Base-by-base conservation (phyloP, 2,113 vertebrate genomes). In the Sinosuthora webbiana region DNA sequence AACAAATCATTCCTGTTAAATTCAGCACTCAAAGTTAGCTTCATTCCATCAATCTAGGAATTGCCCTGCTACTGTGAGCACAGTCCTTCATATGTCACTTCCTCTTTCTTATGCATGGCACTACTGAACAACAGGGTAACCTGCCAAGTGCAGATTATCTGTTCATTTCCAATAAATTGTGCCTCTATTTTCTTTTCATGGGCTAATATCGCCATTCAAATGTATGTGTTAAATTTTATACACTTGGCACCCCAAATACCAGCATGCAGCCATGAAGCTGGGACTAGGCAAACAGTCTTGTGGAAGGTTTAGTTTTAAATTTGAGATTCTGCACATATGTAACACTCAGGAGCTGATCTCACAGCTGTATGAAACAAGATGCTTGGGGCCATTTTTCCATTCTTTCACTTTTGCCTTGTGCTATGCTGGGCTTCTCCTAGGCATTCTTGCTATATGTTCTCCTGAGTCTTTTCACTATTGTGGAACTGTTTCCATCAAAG, bases 1-100 rank as follows among this genome's bases (percentile, higher is more conserved):
- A 90, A 80, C 88, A 97, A 96, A 97, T 98, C 97, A 96, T 89
- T 83, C 27, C 42, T 49, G 45, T 49, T 93, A 93, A 96, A 97
- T 97, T 90, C 83, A 68, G 30, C 42, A 67, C 70, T 85, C 47
- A 75, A 91, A 95, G 41, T 83, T 68, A 90, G 31, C 27, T 93
- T 47, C 19, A 55, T 84, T 90, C 42, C 53, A 79, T 87, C 67
- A 56, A 28, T 79, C 41, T 73, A 41, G 33, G 49, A 94, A 93
- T 37, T 85, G 39, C n/a, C 35, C 39, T 92, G 63, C 63, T 93
- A 67, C 65, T 76, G 18, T 79, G 60, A 86, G 44, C 18, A 65
- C 62, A 95, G 90, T 73, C 92, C 92, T 97, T 97, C 88, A 83
- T 52, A 33, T 60, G 23, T 27, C 27, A 85, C 39, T 41, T 95